These are phyloP conservation scores for Tyto alba DNA, from an alignment of 2,113 vertebrate genomes.

Conservation along the genomic window DNA sequence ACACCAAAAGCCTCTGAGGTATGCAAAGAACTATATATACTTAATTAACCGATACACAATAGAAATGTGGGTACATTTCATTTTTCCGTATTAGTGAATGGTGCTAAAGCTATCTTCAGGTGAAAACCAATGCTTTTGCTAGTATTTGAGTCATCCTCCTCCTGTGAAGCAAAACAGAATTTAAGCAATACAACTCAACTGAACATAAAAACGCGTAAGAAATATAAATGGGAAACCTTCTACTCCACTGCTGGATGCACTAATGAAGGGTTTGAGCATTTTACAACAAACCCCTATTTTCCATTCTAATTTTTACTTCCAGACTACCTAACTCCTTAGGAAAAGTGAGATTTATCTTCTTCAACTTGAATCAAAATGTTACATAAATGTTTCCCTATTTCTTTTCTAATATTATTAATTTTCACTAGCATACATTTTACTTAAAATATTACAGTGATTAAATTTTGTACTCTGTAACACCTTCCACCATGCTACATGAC, in stretches of 20 bases:
- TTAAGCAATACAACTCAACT: not conserved
- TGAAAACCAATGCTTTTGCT: not conserved
- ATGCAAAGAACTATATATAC: not conserved
- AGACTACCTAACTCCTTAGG: not conserved
- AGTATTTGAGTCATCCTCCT: not conserved
- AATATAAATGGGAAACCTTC: not conserved
- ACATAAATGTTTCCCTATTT: not conserved
- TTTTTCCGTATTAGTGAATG: not conserved
- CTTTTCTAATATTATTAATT: not conserved
- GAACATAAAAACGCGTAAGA: not conserved
- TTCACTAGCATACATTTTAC: not conserved
- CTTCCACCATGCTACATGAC: not conserved
- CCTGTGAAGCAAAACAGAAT: not conserved
- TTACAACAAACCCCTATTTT: not conserved
- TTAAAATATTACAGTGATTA: not conserved
- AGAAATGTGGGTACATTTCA: not conserved
- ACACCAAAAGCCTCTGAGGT: not conserved
- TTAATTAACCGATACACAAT: not conserved
- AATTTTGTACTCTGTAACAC: not conserved
- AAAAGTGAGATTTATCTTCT: not conserved
- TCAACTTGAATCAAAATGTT: not conserved
- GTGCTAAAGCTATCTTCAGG: not conserved
- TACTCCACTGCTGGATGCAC: not conserved
- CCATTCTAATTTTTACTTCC: not conserved
- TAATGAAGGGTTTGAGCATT: not conserved